Conservation (phyloP, 1,140 invertebrate genomes). For the Melitaea cinxia region DNA sequence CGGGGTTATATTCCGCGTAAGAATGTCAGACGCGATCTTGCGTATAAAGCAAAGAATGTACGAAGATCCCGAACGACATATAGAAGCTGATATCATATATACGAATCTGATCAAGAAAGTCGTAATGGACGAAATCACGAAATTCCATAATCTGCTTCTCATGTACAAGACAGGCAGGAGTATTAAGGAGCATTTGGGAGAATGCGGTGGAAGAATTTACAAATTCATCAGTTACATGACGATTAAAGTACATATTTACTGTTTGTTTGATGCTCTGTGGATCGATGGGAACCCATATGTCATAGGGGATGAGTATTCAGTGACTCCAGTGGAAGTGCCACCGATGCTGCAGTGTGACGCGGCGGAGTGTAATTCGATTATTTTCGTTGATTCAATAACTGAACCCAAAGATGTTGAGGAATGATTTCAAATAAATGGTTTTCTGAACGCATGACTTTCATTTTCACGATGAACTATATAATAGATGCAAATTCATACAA, state of each 20-base stretch:
- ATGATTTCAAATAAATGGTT: slow-evolving; percentile 37
- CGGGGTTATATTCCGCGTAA: slow-evolving; percentile 69
- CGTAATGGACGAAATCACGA: slow-evolving; percentile 74
- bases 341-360: slow-evolving; percentile 73
- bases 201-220: slow-evolving; percentile 72
- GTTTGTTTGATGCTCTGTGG: slow-evolving; percentile 71
- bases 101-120: slow-evolving; percentile 74
- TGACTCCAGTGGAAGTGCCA: slow-evolving; percentile 69
- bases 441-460: neutral
- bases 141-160: slow-evolving; percentile 70
- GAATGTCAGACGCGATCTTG: slow-evolving; percentile 73
- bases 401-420: slow-evolving; percentile 71
- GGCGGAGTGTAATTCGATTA: slow-evolving; percentile 69
- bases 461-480: neutral
- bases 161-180: slow-evolving; percentile 75
- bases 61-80: slow-evolving; percentile 72
- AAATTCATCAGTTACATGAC: slow-evolving; percentile 78
- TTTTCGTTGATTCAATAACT: slow-evolving; percentile 71
- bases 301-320: slow-evolving; percentile 74
- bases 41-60: slow-evolving; percentile 75
- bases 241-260: slow-evolving; percentile 74
- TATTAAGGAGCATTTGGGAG: slow-evolving; percentile 73
- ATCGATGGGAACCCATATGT: slow-evolving; percentile 75
- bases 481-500: no score
- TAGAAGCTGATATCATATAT: slow-evolving; percentile 74